These are phyloP conservation scores for Leptodactylus fuscus DNA, from an alignment of 2,113 vertebrate genomes.

Conservation along the genomic window DNA sequence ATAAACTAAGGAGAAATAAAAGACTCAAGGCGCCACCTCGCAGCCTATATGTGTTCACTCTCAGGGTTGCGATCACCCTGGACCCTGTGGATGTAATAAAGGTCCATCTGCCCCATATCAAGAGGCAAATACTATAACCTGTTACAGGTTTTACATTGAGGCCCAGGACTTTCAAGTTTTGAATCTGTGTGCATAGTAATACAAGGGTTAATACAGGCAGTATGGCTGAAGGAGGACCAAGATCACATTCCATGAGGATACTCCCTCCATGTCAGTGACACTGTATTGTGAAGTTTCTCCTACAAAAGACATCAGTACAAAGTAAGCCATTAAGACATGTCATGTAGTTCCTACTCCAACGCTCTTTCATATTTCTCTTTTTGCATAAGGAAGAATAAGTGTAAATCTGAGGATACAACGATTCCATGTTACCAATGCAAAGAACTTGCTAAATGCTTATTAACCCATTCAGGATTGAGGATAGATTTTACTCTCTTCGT, in stretches of 20 bases:
- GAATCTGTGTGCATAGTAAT: background rate
- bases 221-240: background rate
- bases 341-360: background rate
- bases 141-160: background rate
- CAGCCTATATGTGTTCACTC: too few species aligned
- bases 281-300: constrained; percentile 8
- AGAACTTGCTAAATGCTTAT: too few species aligned
- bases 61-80: too few species aligned
- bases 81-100: too few species aligned
- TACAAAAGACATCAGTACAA: constrained; percentile 1
- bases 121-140: background rate
- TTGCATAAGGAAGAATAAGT: background rate
- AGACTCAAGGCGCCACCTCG: too few species aligned
- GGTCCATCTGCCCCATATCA: too few species aligned
- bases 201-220: background rate
- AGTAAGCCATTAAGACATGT: background rate
- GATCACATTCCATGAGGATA: background rate
- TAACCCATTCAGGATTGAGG: too few species aligned
- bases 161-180: background rate
- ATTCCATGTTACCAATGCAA: too few species aligned
- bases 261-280: constrained; percentile 17
- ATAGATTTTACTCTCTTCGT: too few species aligned
- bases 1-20: too few species aligned
- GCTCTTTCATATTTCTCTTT: background rate
- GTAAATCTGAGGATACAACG: background rate